Conservation (phyloP, 2,797 vertebrate genomes). For the Enteromius afrohamiltoni region DNA sequence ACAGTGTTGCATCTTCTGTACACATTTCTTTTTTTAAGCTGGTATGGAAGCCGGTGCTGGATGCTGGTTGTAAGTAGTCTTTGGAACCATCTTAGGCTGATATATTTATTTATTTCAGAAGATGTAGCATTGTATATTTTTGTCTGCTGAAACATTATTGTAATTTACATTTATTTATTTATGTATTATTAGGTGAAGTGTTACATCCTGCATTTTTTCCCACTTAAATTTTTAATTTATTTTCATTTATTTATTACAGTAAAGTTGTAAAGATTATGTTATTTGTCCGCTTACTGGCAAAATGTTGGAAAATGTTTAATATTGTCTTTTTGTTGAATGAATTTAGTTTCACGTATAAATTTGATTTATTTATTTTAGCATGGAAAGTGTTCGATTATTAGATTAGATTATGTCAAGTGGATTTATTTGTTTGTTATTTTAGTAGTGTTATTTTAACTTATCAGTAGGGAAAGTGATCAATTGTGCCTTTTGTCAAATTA, state of each 20-base stretch:
- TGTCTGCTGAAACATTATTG: neutral
- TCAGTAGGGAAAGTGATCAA: no score
- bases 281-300: no score
- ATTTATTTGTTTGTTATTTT: neutral
- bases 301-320: neutral
- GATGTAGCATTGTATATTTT: neutral
- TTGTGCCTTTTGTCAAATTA: neutral
- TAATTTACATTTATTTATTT: neutral
- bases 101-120: neutral
- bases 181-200: neutral
- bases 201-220: neutral
- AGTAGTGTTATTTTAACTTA: no score
- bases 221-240: neutral
- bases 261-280: no score
- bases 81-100: neutral
- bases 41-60: neutral
- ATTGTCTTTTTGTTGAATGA: neutral
- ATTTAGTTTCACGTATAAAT: neutral
- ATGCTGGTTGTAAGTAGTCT: neutral
- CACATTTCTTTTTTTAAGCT: neutral
- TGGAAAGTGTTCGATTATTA: neutral
- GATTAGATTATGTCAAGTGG: neutral
- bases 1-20: constrained; percentile 9
- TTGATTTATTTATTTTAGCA: neutral
- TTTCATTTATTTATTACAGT: neutral